Conservation (phyloP, 2,113 vertebrate genomes). For the Beaufortia kweichowensis region DNA sequence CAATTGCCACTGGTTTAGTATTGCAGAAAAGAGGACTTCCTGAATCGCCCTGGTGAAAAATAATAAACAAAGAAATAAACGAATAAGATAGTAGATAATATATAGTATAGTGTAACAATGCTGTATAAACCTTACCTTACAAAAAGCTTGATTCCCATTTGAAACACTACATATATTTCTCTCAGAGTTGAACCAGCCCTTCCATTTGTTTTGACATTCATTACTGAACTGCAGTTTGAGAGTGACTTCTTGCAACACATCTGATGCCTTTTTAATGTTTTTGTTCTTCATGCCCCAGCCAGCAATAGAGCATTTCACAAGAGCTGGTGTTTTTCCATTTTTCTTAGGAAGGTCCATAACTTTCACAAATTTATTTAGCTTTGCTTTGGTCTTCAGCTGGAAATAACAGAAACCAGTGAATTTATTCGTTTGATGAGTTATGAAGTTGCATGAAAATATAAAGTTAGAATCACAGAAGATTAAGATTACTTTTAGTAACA, state of each 20-base stretch:
- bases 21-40: slow-evolving; percentile 67
- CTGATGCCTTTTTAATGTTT: fast-evolving
- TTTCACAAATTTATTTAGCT: slow-evolving; percentile 54
- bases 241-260: slow-evolving; percentile 56
- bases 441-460: too few relatives aligned
- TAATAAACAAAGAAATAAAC: background rate
- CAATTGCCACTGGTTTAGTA: slow-evolving; percentile 47
- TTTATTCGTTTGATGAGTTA: background rate
- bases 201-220: slow-evolving; percentile 54
- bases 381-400: slow-evolving; percentile 60
- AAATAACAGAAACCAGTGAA: slow-evolving; percentile 21
- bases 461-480: background rate
- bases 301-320: slow-evolving; percentile 54
- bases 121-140: slow-evolving; percentile 55
- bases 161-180: slow-evolving; percentile 65
- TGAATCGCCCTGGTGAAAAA: slow-evolving; percentile 63
- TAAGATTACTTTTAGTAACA: slow-evolving; percentile 15
- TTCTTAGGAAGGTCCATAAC: slow-evolving; percentile 48
- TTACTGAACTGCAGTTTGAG: slow-evolving; percentile 25
- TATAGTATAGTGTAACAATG: background rate
- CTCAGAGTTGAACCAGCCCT: background rate
- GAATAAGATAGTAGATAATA: background rate
- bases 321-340: slow-evolving; percentile 16
- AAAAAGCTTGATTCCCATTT: slow-evolving; percentile 50
- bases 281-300: slow-evolving; percentile 61